A percentile compares a stretch with the other conserved stretches of the same genome.
Conservation (phyloP, 30 jellyfish, hydroid and myxozoan genomes). For the Haliclystus octoradiatus region DNA sequence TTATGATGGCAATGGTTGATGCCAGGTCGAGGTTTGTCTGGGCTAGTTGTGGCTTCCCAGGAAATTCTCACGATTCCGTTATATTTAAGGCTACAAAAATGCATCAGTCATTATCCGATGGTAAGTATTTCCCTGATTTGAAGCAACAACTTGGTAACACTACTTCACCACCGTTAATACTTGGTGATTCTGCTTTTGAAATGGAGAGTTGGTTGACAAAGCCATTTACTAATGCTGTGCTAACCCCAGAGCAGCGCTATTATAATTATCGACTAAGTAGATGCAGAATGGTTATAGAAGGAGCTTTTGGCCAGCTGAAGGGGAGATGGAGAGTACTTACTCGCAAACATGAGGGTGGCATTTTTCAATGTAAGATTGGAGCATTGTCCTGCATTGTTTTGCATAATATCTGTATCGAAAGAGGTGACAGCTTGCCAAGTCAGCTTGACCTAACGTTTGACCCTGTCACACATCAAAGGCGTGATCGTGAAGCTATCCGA, state of each 20-base stretch:
- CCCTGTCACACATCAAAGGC: conserved; percentile 8
- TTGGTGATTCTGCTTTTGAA: neutral
- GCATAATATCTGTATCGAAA: conserved; percentile 34
- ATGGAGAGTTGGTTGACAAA: neutral
- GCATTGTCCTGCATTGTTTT: conserved; percentile 37
- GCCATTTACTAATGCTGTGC: neutral
- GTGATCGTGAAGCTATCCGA: conserved; percentile 16
- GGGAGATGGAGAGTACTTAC: conserved; percentile 44
- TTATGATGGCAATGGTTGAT: conserved; percentile 26
- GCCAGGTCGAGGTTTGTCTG: conserved; percentile 18
- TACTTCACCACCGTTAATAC: neutral
- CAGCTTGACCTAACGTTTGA: conserved; percentile 25
- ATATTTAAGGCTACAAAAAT: conserved; percentile 19
- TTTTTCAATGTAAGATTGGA: conserved; percentile 3
- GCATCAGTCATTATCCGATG: conserved; percentile 3
- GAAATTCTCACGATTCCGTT: conserved; percentile 26
- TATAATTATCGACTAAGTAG: conserved; percentile 49
- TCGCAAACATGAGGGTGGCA: conserved; percentile 36
- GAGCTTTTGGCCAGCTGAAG: no score
- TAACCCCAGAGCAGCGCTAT: no score
- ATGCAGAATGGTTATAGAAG: conserved; percentile 49
- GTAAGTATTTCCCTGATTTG: neutral
- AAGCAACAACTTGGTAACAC: neutral
- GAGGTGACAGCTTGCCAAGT: conserved; percentile 23
- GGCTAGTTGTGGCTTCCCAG: conserved; percentile 30